Conservation (phyloP, 2,888 invertebrate genomes). For the Drosophila anomalata region DNA sequence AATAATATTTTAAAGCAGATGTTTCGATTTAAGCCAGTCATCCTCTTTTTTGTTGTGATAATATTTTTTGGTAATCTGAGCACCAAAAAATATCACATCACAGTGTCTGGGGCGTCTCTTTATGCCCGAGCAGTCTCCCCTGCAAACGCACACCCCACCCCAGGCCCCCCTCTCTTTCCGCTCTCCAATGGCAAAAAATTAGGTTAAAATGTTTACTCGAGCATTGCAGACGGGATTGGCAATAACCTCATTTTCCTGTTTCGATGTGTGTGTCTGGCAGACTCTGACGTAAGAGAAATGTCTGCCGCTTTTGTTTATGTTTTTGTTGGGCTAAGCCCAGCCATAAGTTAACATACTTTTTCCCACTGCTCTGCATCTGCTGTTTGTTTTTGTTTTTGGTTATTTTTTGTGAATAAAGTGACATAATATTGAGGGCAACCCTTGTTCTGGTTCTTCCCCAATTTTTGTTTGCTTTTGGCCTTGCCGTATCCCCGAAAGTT, state of each 20-base stretch:
- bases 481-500: slow-evolving; percentile 33
- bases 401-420: slow-evolving; percentile 38
- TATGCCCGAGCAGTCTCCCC: neutral
- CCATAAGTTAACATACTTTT: slow-evolving; percentile 37
- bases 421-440: slow-evolving; percentile 35
- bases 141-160: no score
- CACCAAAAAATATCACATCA: slow-evolving; percentile 40
- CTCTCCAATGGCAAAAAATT: slow-evolving; percentile 42
- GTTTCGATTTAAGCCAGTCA: slow-evolving; percentile 4
- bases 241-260: slow-evolving; percentile 57
- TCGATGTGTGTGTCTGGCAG: slow-evolving; percentile 21
- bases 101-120: slow-evolving; percentile 33
- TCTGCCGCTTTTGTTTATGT: slow-evolving; percentile 34
- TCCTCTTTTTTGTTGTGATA: slow-evolving; percentile 3
- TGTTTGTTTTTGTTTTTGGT: slow-evolving; percentile 40
- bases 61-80: slow-evolving; percentile 41
- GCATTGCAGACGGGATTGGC: slow-evolving; percentile 53
- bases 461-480: slow-evolving; percentile 15
- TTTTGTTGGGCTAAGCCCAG: slow-evolving; percentile 43
- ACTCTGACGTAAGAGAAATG: slow-evolving; percentile 53
- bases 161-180: slow-evolving; percentile 1
- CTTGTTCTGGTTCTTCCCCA: slow-evolving; percentile 9
- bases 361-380: slow-evolving; percentile 36
- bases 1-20: slow-evolving; percentile 4
- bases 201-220: slow-evolving; percentile 65